These are phyloP conservation scores for Microplitis manilae DNA, from an alignment of 2,888 invertebrate genomes.

Conservation along the genomic window DNA sequence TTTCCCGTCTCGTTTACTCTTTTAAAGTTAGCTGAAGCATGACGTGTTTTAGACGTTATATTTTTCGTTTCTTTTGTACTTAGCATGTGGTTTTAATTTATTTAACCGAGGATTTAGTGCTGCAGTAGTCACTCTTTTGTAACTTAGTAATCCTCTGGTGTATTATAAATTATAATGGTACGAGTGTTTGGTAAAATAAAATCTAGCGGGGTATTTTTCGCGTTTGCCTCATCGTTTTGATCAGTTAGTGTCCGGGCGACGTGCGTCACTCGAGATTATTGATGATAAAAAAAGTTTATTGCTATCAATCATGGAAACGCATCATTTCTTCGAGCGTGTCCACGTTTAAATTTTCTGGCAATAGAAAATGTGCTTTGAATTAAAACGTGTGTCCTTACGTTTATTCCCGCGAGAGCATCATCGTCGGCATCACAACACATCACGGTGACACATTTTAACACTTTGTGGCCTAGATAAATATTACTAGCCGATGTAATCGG, in stretches of 20 bases:
- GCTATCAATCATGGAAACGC: background rate
- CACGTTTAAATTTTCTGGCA: background rate
- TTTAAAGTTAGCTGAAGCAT: background rate
- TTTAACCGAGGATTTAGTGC: background rate
- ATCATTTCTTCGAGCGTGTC: background rate
- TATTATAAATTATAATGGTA: background rate
- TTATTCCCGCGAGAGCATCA: conserved; percentile 11
- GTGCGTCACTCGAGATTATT: background rate
- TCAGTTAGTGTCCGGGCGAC: background rate
- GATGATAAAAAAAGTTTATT: background rate
- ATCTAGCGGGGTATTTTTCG: background rate
- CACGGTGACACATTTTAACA: conserved; percentile 32
- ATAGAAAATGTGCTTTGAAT: background rate
- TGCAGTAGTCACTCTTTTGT: background rate
- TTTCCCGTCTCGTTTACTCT: background rate
- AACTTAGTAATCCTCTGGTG: background rate
- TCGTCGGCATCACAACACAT: conserved; percentile 12
- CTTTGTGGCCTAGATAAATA: conserved; percentile 39
- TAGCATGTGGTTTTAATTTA: background rate
- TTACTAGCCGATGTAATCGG: conserved; percentile 35
- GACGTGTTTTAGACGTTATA: background rate
- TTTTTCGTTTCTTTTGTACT: background rate
- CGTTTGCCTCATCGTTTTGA: background rate
- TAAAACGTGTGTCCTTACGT: background rate
- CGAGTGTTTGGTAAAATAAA: background rate